A percentile compares a stretch with the other conserved stretches of the same genome.
Conservation (phyloP, 2,797 vertebrate genomes). For the Channallabes apus region DNA sequence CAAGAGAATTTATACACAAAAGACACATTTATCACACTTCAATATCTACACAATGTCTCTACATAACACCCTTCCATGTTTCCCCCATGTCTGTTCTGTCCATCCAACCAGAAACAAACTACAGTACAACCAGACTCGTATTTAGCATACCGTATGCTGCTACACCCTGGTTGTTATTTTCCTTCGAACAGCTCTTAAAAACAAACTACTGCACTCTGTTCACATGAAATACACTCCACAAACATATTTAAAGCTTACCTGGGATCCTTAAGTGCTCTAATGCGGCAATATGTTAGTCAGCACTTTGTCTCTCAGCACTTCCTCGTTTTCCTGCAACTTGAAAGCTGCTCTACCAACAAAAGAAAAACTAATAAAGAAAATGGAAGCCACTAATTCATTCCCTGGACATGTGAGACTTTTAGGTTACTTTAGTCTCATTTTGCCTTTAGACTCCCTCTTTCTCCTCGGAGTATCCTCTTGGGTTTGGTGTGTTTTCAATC, state of each 20-base stretch:
- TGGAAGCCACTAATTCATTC: not conserved
- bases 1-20: conserved; percentile 24
- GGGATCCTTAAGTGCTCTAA: not conserved
- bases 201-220: not conserved
- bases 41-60: not conserved
- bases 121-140: not conserved
- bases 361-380: not conserved
- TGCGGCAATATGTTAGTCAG: not conserved
- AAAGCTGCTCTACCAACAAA: not conserved
- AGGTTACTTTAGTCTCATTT: not conserved
- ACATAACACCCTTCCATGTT: no score
- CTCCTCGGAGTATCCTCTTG: not conserved
- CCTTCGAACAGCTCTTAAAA: not conserved
- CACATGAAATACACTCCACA: not conserved
- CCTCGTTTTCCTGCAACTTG: conserved; percentile 38
- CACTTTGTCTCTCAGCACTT: conserved; percentile 34
- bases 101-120: not conserved
- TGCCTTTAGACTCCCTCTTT: not conserved
- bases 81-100: not conserved
- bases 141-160: no score
- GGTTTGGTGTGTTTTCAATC: not conserved
- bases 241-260: conserved; percentile 36
- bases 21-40: not conserved
- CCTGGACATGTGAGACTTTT: conserved; percentile 12
- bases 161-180: not conserved